These are phyloP conservation scores for Zaprionus capensis DNA, from an alignment of 1,140 invertebrate species.

Conservation along the genomic window DNA sequence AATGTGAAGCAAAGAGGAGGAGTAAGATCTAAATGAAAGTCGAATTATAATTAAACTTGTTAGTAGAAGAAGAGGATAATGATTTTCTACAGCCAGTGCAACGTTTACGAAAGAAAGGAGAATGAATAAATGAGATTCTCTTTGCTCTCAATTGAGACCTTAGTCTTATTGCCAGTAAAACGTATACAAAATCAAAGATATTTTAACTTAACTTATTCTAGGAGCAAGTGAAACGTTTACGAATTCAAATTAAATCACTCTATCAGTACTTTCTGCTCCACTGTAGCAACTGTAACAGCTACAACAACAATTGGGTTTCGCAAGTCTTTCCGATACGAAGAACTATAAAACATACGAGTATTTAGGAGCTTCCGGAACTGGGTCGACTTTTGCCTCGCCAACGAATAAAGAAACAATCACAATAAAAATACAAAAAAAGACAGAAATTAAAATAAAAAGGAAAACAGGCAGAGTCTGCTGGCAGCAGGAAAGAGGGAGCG, in stretches of 20 bases:
- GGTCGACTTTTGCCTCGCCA: conserved; percentile 14
- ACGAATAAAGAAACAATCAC: conserved; percentile 28
- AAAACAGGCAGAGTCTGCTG: conserved; percentile 1
- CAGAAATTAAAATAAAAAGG: conserved; percentile 19
- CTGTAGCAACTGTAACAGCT: background rate
- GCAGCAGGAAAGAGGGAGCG: background rate
- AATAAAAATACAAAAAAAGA: conserved; percentile 9
- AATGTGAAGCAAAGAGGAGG: background rate
- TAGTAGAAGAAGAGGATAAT: too few species aligned
- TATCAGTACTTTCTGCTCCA: background rate
- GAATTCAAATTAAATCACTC: background rate
- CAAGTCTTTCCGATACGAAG: conserved; percentile 9
- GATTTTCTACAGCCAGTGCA: background rate
- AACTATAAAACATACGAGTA: conserved; percentile 53
- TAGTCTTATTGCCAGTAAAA: too few species aligned
- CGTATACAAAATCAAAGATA: background rate
- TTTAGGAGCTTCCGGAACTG: conserved; percentile 38
- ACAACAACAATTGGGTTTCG: conserved; percentile 1
- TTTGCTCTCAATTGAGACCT: too few species aligned
- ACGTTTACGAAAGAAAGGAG: background rate
- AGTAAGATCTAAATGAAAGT: background rate
- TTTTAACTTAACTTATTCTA: background rate
- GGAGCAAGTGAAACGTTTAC: background rate
- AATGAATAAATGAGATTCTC: too few species aligned
- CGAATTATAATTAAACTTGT: background rate